Percentiles rank a stretch among this genome's conserved stretches.
phyloP scores from a whole-genome alignment of 2,113 vertebrate genomes.

The Micromys minutus region DNA sequence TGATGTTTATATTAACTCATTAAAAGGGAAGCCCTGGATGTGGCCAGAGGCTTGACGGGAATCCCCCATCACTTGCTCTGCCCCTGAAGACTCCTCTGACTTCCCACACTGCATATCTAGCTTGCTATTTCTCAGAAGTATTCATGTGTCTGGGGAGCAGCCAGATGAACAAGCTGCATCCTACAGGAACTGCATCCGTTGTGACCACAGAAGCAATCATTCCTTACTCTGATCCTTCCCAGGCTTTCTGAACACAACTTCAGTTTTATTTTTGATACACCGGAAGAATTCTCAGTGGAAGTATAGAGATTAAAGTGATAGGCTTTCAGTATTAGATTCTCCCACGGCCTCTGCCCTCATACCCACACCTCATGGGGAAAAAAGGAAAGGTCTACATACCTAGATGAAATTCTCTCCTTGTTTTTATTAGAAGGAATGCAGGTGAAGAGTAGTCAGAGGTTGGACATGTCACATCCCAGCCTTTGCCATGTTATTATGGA shows the following conservation, averaged over 20 bases:
- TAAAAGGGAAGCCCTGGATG: conserved; percentile 60
- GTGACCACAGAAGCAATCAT: background rate
- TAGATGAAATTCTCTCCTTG: background rate
- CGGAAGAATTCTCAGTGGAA: background rate
- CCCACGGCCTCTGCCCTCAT: background rate
- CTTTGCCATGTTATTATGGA: background rate
- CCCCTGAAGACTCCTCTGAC: conserved; percentile 35
- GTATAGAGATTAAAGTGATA: background rate
- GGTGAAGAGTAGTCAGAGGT: background rate
- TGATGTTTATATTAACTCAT: conserved; percentile 71
- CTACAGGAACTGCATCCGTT: background rate
- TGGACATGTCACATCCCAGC: background rate
- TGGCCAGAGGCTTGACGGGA: conserved; percentile 57
- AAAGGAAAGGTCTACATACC: background rate
- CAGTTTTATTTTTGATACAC: background rate
- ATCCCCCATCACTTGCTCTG: background rate
- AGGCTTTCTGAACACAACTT: background rate
- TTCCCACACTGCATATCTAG: conserved; percentile 26
- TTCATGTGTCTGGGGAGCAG: background rate
- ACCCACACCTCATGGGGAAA: background rate
- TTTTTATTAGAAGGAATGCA: background rate
- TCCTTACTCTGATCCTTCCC: background rate
- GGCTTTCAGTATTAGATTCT: background rate
- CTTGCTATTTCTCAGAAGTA: conserved; percentile 64
- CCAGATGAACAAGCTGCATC: background rate